Evolutionary conservation across 1,140 invertebrate genomes (phyloP), one percentile per base, ranked within the genome.

Genomic region (Wasmannia auropunctata): DNA sequence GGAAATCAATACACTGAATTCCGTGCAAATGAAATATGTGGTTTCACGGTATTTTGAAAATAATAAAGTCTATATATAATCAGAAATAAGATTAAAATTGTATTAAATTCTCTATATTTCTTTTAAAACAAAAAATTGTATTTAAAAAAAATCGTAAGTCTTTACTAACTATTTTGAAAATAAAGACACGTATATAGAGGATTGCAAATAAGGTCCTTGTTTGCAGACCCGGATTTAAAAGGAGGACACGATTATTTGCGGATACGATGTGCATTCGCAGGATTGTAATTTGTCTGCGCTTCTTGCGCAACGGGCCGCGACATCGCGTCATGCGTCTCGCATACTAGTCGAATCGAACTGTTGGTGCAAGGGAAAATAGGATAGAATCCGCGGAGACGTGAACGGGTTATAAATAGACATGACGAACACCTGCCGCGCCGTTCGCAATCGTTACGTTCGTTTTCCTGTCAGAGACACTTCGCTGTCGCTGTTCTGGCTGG

Each of bases 391-490:
- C 65, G 85, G 87, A 79, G 91, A 93, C 94, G 94, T 92, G 94
- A 95, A 94, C 88, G 86, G 69, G 91, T 94, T 95, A 94, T 93
- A 95, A 95, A 94, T 94, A 95, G 94, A 88, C 88, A 90, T 95
- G 94, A 94, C 94, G 91, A 92, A 90, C 94, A 94, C 93, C 94
- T 94, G 93, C 92, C 91, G 79, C 76, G 84, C 91, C 90, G 91
- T 93, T 94, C 92, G 92, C 90, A 91, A 91, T 91, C 85, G 88
- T 81, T 76, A 60, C 83, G 77, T 86, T 90, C 62, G 65, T 87
- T 80, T 69, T 86, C 72, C 51, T 63, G 22, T 67, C 56, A 60
- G 69, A 49, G 65, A 80, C 84, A 69, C 69, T 3, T 31, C 51
- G 67, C 28, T 58, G 37, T 77, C 40, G 43, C n/a, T n/a, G 25